Evolutionary conservation across 2,888 invertebrate genomes (phyloP), one percentile per base, ranked within the genome.

Genomic region (Eupithecia subumbrata): DNA sequence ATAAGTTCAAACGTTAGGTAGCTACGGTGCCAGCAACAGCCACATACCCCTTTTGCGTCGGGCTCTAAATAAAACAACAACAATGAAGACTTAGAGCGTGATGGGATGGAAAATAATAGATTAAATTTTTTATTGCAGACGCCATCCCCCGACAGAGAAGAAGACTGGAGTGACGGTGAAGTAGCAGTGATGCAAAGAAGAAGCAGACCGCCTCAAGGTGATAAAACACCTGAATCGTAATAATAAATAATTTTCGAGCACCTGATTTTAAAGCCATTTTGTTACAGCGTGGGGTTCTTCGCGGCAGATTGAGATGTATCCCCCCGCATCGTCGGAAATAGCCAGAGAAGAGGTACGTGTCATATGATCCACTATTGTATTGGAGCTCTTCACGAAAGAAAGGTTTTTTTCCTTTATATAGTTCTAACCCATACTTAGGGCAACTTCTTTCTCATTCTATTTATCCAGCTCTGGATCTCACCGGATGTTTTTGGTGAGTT

Each of bases 111-210:
- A 16, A 18, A 48, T 7, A n/a, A 18, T n/a, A 48, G 8, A 52
- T 45, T 45, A 18, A 0, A 48, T n/a, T 34, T 5, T 75, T 12
- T 79, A 9, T 80, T 81, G 5, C 82, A 94, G 94, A 87, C 90
- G 0, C 93, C 93, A 1, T 93, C 94, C 0, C 90, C 92, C 12
- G 94, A 92, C 0, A 84, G 90, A 79, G 94, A 93, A 9, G 94
- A 94, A 9, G 93, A 94, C 0, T 95, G 92, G 92, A 94, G 94
- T 69, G 94, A 94, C 37, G 76, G 52, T 69, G 93, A 92, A 64
- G 84, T 86, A 0, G 86, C 82, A 0, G 85, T 82, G 3, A 81
- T 87, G 0, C 84, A 90, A 2, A 86, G 90, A 25, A 87, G 91
- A 5, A 84, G 83, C 5, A 85, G 88, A 74, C 86, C 87, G 1